Conservation (phyloP, 2,113 vertebrate species). For the Alouatta palliata region DNA sequence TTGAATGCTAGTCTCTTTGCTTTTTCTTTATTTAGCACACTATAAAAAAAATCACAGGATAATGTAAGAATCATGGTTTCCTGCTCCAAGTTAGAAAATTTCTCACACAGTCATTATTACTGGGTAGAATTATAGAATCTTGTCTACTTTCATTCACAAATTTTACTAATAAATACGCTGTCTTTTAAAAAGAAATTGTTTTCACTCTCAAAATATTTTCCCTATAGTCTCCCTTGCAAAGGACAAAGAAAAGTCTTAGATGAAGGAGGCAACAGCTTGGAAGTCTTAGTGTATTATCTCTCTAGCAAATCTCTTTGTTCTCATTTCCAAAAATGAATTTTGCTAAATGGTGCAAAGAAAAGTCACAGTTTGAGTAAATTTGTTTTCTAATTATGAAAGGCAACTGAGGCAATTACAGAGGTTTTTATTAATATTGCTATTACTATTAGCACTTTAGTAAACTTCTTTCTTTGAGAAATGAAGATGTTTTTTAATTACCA, state of each 20-base stretch:
- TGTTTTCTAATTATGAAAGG: background rate
- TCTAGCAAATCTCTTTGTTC: background rate
- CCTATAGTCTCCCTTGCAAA: background rate
- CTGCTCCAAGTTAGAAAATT: background rate
- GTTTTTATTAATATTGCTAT: background rate
- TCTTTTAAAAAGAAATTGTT: constrained; percentile 46
- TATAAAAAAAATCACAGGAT: constrained; percentile 28
- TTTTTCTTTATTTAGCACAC: constrained; percentile 37
- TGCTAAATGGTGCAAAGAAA: constrained; percentile 20
- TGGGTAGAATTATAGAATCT: background rate
- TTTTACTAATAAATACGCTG: background rate
- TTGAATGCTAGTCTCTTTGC: background rate
- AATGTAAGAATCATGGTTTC: background rate
- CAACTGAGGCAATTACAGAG: background rate
- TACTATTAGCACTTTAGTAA: constrained; percentile 4
- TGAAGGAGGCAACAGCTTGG: background rate
- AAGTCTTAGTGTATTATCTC: constrained; percentile 28
- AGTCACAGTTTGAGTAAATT: background rate
- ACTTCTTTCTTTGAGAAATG: background rate
- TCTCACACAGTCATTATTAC: constrained; percentile 15
- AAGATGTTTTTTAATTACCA: constrained; percentile 1
- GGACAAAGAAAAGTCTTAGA: background rate
- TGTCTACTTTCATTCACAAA: constrained; percentile 16
- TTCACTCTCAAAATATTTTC: constrained; percentile 32
- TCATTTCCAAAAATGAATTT: background rate